Evolutionary conservation across 2,888 invertebrate genomes (phyloP).

Genomic region (Muschampia plurimacula): DNA sequence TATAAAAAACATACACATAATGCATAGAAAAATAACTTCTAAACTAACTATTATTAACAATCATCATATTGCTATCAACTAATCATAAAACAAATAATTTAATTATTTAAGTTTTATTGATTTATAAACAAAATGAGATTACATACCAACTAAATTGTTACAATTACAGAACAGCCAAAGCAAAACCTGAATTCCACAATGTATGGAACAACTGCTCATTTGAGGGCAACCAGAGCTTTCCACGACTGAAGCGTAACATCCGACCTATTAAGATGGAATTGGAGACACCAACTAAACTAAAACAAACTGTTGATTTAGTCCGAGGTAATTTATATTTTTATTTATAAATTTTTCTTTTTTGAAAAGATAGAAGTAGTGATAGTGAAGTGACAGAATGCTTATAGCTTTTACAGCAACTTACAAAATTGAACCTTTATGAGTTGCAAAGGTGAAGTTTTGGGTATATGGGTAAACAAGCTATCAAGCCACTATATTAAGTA

Average conservation of each 20-base stretch:
- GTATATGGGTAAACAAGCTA: too few species aligned
- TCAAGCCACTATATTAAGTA: too few species aligned
- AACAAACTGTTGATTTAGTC: conserved; percentile 78
- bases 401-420: too few species aligned
- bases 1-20: not conserved
- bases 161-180: conserved; percentile 68
- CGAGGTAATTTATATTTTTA: conserved; percentile 65
- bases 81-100: not conserved
- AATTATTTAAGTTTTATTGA: not conserved
- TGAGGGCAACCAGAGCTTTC: conserved; percentile 88
- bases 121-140: too few species aligned
- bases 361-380: too few species aligned
- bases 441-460: too few species aligned
- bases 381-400: too few species aligned
- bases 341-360: too few species aligned
- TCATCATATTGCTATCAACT: too few species aligned
- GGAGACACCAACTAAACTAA: conserved; percentile 73
- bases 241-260: conserved; percentile 69
- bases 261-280: conserved; percentile 75
- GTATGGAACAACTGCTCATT: conserved; percentile 78
- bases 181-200: conserved; percentile 55
- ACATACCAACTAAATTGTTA: not conserved
- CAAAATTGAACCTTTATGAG: too few species aligned
- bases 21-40: not conserved
- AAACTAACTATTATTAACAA: too few species aligned